Conservation (phyloP, 53 echinoderm and acorn worm genomes). For the Paracentrotus lividus region DNA sequence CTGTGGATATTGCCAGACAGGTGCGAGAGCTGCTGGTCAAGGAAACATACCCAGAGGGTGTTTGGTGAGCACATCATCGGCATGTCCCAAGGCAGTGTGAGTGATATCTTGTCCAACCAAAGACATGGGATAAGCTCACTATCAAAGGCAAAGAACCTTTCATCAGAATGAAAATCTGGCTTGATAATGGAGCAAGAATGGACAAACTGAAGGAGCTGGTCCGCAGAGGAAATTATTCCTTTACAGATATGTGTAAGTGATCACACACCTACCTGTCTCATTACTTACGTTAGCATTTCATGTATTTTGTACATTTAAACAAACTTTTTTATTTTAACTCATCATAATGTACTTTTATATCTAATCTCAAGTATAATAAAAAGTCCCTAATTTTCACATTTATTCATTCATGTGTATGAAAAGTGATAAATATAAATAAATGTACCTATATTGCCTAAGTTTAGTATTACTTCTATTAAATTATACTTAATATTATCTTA, state of each 20-base stretch:
- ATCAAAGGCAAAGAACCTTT: conserved; percentile 95
- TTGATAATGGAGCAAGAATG: conserved; percentile 83
- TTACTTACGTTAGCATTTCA: too few relatives aligned
- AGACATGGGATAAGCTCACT: conserved; percentile 92
- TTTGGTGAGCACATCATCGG: conserved; percentile 95
- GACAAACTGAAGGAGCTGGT: conserved; percentile 85
- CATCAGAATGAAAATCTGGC: conserved; percentile 96
- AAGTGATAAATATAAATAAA: too few relatives aligned
- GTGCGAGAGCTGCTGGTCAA: conserved; percentile 85
- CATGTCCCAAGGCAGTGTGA: conserved; percentile 98
- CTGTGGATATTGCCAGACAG: conserved; percentile 87
- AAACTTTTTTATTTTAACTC: too few relatives aligned
- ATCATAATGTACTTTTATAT: too few relatives aligned
- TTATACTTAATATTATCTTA: too few relatives aligned
- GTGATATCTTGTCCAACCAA: conserved; percentile 92
- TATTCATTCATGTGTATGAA: too few relatives aligned
- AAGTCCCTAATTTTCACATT: too few relatives aligned
- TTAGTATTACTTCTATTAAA: too few relatives aligned
- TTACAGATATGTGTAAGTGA: conserved; percentile 57
- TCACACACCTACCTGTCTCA: too few relatives aligned
- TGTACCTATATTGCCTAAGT: too few relatives aligned
- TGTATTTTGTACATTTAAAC: too few relatives aligned
- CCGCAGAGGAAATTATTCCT: conserved; percentile 79
- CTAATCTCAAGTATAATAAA: too few relatives aligned
- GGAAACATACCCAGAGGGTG: conserved; percentile 94